These are phyloP conservation scores for Itoplectis maculator DNA, from an alignment of 2,888 invertebrate genomes.

Conservation along the genomic window DNA sequence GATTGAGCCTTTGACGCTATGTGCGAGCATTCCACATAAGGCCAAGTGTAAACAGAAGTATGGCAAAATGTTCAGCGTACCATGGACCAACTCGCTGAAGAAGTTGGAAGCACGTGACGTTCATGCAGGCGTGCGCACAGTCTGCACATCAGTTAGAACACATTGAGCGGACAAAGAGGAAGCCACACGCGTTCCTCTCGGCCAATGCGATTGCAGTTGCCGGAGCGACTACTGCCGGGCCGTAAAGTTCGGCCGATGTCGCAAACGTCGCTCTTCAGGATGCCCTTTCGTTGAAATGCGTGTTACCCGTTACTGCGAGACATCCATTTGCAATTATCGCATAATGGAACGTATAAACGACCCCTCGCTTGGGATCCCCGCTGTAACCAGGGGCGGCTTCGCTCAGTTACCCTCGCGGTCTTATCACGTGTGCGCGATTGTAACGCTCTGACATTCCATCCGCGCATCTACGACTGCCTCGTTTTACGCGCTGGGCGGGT, in stretches of 20 bases:
- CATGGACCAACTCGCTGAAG: too few relatives aligned
- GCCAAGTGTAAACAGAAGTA: too few relatives aligned
- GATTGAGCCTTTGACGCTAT: too few relatives aligned
- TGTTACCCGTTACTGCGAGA: slow-evolving; percentile 22
- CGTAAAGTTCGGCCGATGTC: slow-evolving; percentile 31
- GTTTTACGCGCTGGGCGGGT: slow-evolving; percentile 17
- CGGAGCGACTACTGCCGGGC: slow-evolving; percentile 12
- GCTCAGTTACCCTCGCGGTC: not conserved
- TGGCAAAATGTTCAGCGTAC: too few relatives aligned
- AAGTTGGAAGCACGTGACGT: too few relatives aligned
- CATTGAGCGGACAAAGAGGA: not conserved
- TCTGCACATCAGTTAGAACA: not conserved
- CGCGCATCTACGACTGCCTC: slow-evolving; percentile 8
- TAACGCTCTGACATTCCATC: slow-evolving; percentile 8
- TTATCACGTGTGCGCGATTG: slow-evolving; percentile 8
- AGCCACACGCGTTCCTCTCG: not conserved
- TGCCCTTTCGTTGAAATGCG: slow-evolving; percentile 6
- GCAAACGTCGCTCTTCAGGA: slow-evolving; percentile 27
- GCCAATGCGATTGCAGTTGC: slow-evolving; percentile 16
- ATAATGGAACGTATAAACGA: slow-evolving; percentile 33
- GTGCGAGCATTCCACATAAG: too few relatives aligned
- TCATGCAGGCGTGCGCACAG: too few relatives aligned
- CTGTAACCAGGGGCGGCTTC: not conserved
- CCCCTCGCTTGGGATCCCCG: not conserved
- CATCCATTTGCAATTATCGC: slow-evolving; percentile 40